Evolutionary conservation across 1,140 invertebrate genomes (phyloP).

Genomic region (Stegodyphus mimosarum): DNA sequence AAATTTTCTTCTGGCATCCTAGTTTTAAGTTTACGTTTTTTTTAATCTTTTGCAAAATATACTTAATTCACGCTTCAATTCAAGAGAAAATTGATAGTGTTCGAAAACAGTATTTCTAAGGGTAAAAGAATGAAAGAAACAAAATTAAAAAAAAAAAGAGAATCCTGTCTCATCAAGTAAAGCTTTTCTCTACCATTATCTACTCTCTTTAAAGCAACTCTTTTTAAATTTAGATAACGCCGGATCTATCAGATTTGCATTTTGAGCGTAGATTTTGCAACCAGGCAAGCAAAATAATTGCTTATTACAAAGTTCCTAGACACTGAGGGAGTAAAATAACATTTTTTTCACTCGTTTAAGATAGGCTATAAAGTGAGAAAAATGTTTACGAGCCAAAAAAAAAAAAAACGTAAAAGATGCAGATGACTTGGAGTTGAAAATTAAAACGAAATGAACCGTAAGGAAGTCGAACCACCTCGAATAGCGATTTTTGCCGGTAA

Average conservation of each 20-base stretch:
- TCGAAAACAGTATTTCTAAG: no score
- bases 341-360: slow-evolving; percentile 14
- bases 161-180: no score
- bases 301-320: slow-evolving; percentile 28
- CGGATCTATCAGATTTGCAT: slow-evolving; percentile 41
- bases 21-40: no score
- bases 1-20: no score
- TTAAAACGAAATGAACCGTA: slow-evolving; percentile 18
- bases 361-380: slow-evolving; percentile 41
- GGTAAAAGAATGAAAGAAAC: no score
- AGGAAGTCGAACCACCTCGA: background rate
- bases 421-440: no score
- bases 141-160: no score
- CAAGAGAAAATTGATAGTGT: no score
- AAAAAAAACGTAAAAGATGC: no score
- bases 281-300: slow-evolving; percentile 48
- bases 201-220: slow-evolving; percentile 7
- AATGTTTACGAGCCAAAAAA: slow-evolving; percentile 4
- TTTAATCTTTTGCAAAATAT: no score
- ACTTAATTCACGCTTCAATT: no score
- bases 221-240: slow-evolving; percentile 13
- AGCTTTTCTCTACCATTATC: slow-evolving; percentile 21
- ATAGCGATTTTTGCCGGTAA: background rate
- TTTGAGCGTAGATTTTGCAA: slow-evolving; percentile 29
- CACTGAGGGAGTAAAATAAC: background rate